Conservation (phyloP, 92 coral and sea anemone genomes). For the Micromussa lordhowensis region DNA sequence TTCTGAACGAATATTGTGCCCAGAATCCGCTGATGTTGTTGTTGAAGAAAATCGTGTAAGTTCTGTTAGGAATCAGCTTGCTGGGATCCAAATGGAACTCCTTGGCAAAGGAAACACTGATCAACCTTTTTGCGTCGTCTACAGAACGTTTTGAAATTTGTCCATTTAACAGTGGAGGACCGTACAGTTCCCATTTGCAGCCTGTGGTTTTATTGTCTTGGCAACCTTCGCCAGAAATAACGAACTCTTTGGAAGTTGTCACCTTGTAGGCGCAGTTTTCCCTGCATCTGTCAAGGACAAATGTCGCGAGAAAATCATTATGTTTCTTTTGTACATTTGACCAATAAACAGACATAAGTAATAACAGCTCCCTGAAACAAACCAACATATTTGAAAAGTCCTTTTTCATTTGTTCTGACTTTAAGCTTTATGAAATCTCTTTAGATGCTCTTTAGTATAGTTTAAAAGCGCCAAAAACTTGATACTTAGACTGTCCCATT, state of each 20-base stretch:
- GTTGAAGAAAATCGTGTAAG: slow-evolving; percentile 35
- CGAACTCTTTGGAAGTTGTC: slow-evolving; percentile 42
- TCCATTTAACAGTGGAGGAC: slow-evolving; percentile 11
- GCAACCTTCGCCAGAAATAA: slow-evolving; percentile 46
- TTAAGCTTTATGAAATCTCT: too few species aligned
- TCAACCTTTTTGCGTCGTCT: not conserved
- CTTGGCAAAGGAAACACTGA: not conserved
- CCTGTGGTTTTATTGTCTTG: slow-evolving; percentile 15
- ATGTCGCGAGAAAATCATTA: not conserved
- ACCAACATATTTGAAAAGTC: not conserved
- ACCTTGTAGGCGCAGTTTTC: slow-evolving; percentile 70
- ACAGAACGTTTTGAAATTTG: slow-evolving; percentile 25
- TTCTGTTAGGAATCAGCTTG: slow-evolving; percentile 28
- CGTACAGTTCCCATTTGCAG: slow-evolving; percentile 43
- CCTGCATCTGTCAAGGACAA: slow-evolving; percentile 47
- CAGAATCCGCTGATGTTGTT: not conserved
- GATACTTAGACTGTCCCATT: too few species aligned
- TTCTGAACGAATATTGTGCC: slow-evolving; percentile 28
- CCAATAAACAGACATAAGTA: not conserved
- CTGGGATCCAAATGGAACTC: slow-evolving; percentile 36
- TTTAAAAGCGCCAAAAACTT: too few species aligned
- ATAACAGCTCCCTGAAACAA: not conserved
- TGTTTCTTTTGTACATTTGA: not conserved
- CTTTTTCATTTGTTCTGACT: too few species aligned
- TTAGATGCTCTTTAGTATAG: too few species aligned